phyloP scores from a whole-genome alignment of 2,888 invertebrate species.

The Eilema griseolum region DNA sequence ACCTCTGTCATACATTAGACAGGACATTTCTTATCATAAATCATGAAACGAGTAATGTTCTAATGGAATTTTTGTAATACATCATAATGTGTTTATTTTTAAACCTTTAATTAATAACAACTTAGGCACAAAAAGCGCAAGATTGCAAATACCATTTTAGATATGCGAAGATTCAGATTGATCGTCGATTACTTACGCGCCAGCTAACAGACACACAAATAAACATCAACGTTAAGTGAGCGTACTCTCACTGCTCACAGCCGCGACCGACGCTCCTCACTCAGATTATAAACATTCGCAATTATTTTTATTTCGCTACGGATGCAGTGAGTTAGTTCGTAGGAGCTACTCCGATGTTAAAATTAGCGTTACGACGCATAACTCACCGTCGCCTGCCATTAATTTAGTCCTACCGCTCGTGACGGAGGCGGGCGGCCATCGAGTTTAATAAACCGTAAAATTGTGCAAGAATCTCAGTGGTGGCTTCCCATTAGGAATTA shows the following conservation, averaged over 20 bases:
- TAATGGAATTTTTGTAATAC: neutral
- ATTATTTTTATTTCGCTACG: slow-evolving; percentile 23
- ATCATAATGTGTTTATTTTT: neutral
- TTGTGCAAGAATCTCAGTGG: slow-evolving; percentile 3
- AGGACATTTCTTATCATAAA: neutral
- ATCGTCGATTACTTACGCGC: slow-evolving; percentile 15
- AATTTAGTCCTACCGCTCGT: slow-evolving; percentile 13
- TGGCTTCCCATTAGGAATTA: neutral
- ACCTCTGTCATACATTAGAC: neutral
- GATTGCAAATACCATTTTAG: neutral
- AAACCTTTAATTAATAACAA: neutral
- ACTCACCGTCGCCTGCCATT: slow-evolving; percentile 24
- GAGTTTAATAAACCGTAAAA: slow-evolving; percentile 28
- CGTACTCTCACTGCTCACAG: slow-evolving; percentile 6
- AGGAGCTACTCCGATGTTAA: slow-evolving; percentile 19
- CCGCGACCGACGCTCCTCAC: slow-evolving; percentile 24
- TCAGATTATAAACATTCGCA: slow-evolving; percentile 22
- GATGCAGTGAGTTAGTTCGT: slow-evolving; percentile 15
- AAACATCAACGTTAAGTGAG: slow-evolving; percentile 14
- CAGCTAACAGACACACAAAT: slow-evolving; percentile 10
- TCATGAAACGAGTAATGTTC: neutral
- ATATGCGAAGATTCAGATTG: slow-evolving; percentile 13
- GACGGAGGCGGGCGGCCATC: neutral
- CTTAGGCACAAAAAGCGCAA: neutral
- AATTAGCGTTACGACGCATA: slow-evolving; percentile 23